A percentile compares a stretch with the other conserved stretches of the same genome.
Conservation (phyloP, 1,140 invertebrate species). For the Magallana ariakensis region DNA sequence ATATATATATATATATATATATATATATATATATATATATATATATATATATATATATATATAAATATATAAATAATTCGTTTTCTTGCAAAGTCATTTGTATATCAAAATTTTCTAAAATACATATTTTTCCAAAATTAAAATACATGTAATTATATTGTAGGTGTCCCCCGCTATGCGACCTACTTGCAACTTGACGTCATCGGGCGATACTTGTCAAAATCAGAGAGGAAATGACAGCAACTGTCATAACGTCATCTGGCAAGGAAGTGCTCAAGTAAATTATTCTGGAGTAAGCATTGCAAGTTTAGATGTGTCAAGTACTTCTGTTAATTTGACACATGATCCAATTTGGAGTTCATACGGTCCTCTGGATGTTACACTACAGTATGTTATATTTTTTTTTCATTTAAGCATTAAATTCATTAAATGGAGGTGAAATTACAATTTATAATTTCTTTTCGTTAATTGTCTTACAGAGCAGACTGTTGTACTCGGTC, state of each 20-base stretch:
- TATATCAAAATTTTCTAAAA: too few relatives aligned
- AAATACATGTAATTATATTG: background rate
- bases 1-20: background rate
- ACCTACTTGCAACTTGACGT: background rate
- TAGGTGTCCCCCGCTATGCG: background rate
- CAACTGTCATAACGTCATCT: background rate
- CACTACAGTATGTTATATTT: background rate
- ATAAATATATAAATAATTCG: too few relatives aligned
- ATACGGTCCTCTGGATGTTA: background rate
- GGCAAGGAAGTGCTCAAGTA: background rate
- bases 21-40: too few relatives aligned
- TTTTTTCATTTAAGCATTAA: background rate
- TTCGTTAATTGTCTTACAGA: background rate
- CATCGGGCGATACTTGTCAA: background rate
- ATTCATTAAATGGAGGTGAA: background rate
- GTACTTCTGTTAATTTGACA: constrained; percentile 9
- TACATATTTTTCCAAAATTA: too few relatives aligned
- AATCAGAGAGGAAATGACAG: background rate
- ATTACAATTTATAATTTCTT: background rate
- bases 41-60: too few relatives aligned
- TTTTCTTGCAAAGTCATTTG: too few relatives aligned
- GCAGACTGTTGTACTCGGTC: background rate
- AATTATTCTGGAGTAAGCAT: background rate
- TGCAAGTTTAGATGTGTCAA: background rate
- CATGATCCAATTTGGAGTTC: background rate